Evolutionary conservation across 2,797 vertebrate species (phyloP), one percentile per base, ranked within the genome.

Genomic region (Sciurus carolinensis): DNA sequence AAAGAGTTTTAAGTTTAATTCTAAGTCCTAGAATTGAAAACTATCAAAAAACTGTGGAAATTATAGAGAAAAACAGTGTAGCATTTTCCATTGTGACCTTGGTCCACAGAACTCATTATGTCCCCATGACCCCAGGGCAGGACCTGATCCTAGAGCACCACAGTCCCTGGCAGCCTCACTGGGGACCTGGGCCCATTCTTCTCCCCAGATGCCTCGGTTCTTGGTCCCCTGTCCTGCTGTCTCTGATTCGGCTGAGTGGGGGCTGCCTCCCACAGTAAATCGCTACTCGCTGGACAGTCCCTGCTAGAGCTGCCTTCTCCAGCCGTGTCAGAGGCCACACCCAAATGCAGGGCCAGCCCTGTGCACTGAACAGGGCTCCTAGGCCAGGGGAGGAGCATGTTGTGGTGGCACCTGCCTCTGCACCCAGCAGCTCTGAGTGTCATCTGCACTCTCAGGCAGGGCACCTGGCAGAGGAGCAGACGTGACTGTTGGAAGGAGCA

Each of bases 151-250:
- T 1, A 3, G 67, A 33, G 73, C 12, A 50, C 66, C 2, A 0
- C 14, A 5, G 24, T 52, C 11, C 73, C n/a, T 0, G 0, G 24
- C 10, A 0, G 3, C 26, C 6, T 20, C 13, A 0, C 52, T 57
- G 36, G 1, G 28, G 1, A 69, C 47, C 72, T 42, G 1, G 0
- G 52, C 0, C 39, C 75, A 9, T 69, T 42, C 85, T 71, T 73
- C 7, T 13, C 42, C 36, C 57, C 90, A 42, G 73, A 42, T 18
- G 14, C 14, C 87, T 9, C 57, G 18, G 9, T 3, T 18, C 22
- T 17, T 5, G 33, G 79, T 17, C 62, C 80, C 36, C 57, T 13
- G 17, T 14, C 33, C 17, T 54, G 33, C 47, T 47, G 26, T 83
- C 47, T 11, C 28, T 62, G 4, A 94, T 83, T 59, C 18, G 81